These are phyloP conservation scores for Diplodus puntazzo DNA, from an alignment of 2,797 vertebrate genomes.

Conservation along the genomic window DNA sequence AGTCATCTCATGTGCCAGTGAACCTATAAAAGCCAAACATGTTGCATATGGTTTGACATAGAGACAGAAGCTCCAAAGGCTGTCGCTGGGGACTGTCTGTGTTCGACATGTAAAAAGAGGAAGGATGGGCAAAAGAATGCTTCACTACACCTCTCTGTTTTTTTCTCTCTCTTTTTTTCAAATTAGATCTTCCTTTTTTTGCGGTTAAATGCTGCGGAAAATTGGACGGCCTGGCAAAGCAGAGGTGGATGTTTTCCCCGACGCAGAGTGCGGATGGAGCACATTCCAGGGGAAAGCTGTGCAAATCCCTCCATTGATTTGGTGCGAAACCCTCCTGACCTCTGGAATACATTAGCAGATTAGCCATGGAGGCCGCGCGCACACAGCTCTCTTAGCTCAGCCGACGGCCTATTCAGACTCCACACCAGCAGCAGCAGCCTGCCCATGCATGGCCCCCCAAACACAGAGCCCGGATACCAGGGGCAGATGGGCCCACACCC, in stretches of 20 bases:
- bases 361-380: conserved; percentile 80
- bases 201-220: conserved; percentile 83
- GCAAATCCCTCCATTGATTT: conserved; percentile 89
- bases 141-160: conserved; percentile 47
- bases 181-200: conserved; percentile 67
- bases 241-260: conserved; percentile 81
- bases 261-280: conserved; percentile 80
- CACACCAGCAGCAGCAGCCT: conserved; percentile 55
- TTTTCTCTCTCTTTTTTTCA: conserved; percentile 20
- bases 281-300: conserved; percentile 87
- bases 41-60: conserved; percentile 5
- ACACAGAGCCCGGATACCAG: conserved; percentile 63
- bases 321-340: conserved; percentile 86
- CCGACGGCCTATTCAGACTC: conserved; percentile 64
- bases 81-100: conserved; percentile 28
- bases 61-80: conserved; percentile 15
- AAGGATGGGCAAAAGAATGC: conserved; percentile 44
- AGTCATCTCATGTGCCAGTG: conserved; percentile 45
- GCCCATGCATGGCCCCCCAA: conserved; percentile 48
- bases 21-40: conserved; percentile 29
- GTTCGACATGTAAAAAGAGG: conserved; percentile 39
- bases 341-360: conserved; percentile 89
- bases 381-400: conserved; percentile 71
- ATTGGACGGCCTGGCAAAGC: conserved; percentile 77
- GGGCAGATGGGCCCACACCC: conserved; percentile 67